Base-by-base conservation (phyloP, 1,140 invertebrate species). In the Xylocopa sonorina region DNA sequence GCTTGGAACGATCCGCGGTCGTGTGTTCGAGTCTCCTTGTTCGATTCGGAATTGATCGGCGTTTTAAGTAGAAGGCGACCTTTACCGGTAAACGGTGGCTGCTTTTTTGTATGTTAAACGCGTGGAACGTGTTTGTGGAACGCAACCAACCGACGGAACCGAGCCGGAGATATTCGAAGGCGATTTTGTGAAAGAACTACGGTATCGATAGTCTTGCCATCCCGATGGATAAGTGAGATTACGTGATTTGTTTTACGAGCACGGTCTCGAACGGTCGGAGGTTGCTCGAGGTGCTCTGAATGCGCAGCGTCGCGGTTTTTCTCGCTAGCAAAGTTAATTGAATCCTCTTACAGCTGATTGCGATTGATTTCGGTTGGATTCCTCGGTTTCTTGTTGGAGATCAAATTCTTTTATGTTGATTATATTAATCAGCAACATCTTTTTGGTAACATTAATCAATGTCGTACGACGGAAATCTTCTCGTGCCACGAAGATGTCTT, bases 231-330 rank as follows among this genome's bases (percentile, higher is more conserved):
- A 9, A 38, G 38, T 9, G 10, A 55, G n/a, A 55, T 27, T 27
- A 27, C 53, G 53, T 64, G 62, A 64, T 64, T 64, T 46, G 41
- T 64, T 64, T 64, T 27, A 24, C 10, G 62, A 46, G 41, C 62
- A 18, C 16, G 12, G 41, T 43, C 29, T 16, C 4, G 29, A 6
- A 0, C 18, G 27, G 3, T 29, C 7, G 27, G 16, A 57, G 16
- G 55, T 1, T 57, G 38, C 9, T 38, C 38, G 38, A 38, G 38
- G 38, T 38, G 38, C 3, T 38, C 9, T 9, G 38, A 38, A n/a
- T n/a, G n/a, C n/a, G 41, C 27, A n/a, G 55, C 2, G 10, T 57
- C 38, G 38, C 14, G 24, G 62, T 46, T 43, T 64, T 14, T 21
- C 9, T 10, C 9, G 4, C 4, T 34, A 60, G 1, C 32, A 21